Evolutionary conservation across 2,888 invertebrate species (phyloP), one percentile per base, ranked within the genome.

Genomic region (Leptura quadrifasciata): DNA sequence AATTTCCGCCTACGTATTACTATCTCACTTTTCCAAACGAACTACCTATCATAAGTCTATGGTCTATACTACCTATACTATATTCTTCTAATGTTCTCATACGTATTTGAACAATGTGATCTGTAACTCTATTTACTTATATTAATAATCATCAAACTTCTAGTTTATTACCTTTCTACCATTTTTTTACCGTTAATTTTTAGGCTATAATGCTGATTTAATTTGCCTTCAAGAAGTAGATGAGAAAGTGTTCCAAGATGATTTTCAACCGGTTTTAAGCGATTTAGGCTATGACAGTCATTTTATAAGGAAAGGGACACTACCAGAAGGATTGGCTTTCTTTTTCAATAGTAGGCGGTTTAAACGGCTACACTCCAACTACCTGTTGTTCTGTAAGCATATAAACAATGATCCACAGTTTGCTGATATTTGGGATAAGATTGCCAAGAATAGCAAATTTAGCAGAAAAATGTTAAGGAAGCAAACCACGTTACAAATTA

Each of bases 171-270:
- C n/a, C n/a, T n/a, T n/a, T n/a, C n/a, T n/a, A n/a, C n/a, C n/a
- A n/a, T n/a, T n/a, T n/a, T n/a, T n/a, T n/a, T n/a, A n/a, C n/a
- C n/a, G n/a, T n/a, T n/a, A 47, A 57, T n/a, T 82, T 82, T 70
- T 63, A 94, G 97, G 96, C 27, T 98, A 97, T 87, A 95, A 98
- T 90, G 93, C 94, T 21, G 98, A 98, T 88, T 90, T 98, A 67
- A 90, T 97, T 72, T 98, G 98, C 84, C 90, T 98, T 20, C 98
- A 99, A 92, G 98, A 99, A 91, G 96, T 98, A 0, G 98, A 98
- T 87, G 87, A 86, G 9, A 95, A 94, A 89, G 90, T 97, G 65
- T 97, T 94, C 88, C 89, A 92, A 9, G 86, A 91, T 78, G 95
- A 94, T 85, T 90, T 98, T 21, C 84, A 87, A 47, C 92, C 93